Evolutionary conservation across 2,888 invertebrate genomes (phyloP).

Genomic region (Clivina fossor): DNA sequence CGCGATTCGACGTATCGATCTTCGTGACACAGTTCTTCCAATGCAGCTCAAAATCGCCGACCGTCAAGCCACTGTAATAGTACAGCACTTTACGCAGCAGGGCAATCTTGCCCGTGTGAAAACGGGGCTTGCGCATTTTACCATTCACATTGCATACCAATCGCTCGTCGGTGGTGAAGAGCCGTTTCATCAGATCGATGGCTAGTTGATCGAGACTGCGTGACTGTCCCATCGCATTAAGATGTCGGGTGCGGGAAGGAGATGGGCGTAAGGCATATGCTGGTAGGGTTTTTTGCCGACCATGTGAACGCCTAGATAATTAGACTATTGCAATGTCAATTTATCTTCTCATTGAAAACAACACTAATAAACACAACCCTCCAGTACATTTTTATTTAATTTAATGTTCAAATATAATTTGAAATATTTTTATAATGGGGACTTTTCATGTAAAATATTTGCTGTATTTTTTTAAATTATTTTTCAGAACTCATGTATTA

Average conservation of each 20-base stretch:
- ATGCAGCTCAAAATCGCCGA: slow-evolving; percentile 53
- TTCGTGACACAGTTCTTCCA: slow-evolving; percentile 56
- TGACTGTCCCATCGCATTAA: slow-evolving; percentile 52
- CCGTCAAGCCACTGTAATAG: slow-evolving; percentile 51
- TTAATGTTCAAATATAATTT: too few species aligned
- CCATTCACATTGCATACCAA: slow-evolving; percentile 55
- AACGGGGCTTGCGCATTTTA: slow-evolving; percentile 55
- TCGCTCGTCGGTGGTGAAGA: slow-evolving; percentile 54
- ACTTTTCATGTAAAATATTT: too few species aligned
- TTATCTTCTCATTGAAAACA: too few species aligned
- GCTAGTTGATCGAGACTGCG: slow-evolving; percentile 54
- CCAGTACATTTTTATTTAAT: too few species aligned
- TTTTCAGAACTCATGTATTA: too few species aligned
- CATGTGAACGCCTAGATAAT: slow-evolving; percentile 25
- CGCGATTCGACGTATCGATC: slow-evolving; percentile 54
- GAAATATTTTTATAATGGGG: too few species aligned
- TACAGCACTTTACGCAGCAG: slow-evolving; percentile 52
- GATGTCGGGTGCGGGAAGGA: slow-evolving; percentile 52
- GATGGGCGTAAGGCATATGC: slow-evolving; percentile 53
- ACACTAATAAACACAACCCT: slow-evolving; percentile 1
- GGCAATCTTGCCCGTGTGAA: slow-evolving; percentile 54
- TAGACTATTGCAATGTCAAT: too few species aligned
- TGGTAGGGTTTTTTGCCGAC: slow-evolving; percentile 46
- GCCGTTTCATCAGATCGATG: slow-evolving; percentile 54
- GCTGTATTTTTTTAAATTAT: too few species aligned